Conservation (phyloP, 2,113 vertebrate species). For the Pteropus alecto region DNA sequence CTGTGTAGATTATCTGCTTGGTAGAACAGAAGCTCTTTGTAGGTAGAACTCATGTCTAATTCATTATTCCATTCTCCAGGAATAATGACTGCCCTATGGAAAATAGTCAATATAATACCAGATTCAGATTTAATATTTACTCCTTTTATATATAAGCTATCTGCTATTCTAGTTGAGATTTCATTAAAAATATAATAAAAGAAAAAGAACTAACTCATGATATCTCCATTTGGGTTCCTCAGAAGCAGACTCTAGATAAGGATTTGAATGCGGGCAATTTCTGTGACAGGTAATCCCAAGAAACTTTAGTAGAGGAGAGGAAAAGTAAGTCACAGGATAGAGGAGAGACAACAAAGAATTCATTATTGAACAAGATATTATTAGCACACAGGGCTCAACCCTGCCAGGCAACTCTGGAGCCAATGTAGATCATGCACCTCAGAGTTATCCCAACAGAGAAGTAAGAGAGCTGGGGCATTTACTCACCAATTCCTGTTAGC, state of each 20-base stretch:
- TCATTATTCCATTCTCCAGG: background rate
- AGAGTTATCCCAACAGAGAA: background rate
- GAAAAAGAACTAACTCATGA: background rate
- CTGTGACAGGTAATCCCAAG: background rate
- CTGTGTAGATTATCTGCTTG: background rate
- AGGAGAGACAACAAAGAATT: background rate
- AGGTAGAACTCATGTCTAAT: background rate
- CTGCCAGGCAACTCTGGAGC: background rate
- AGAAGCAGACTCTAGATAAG: background rate
- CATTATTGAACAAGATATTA: background rate
- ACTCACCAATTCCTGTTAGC: background rate
- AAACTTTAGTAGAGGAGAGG: background rate
- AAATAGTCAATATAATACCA: background rate
- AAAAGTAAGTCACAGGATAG: background rate
- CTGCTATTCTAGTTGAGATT: background rate
- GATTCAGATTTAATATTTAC: background rate
- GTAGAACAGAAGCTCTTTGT: background rate
- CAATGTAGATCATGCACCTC: background rate
- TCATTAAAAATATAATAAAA: slow-evolving; percentile 44
- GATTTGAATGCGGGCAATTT: slow-evolving; percentile 1
- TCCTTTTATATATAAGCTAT: background rate
- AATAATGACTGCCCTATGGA: background rate
- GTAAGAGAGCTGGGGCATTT: background rate
- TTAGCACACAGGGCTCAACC: background rate
- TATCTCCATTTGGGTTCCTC: background rate